These are phyloP conservation scores for Psittacula cyanocephala DNA, from an alignment of 2,113 vertebrate genomes.

Conservation along the genomic window DNA sequence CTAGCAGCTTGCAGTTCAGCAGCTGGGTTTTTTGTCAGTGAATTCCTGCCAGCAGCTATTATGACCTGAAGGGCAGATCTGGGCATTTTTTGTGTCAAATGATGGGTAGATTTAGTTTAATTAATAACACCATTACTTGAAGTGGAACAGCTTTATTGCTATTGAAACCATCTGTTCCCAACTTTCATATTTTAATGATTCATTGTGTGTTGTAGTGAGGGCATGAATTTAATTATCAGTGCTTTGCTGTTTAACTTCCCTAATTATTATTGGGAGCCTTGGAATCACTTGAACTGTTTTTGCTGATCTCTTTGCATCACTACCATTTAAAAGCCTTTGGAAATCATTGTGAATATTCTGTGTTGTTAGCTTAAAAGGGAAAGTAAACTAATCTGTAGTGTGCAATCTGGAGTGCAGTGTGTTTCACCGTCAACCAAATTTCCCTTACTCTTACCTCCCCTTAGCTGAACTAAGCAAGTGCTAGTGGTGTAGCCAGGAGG, in stretches of 20 bases:
- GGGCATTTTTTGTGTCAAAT: neutral
- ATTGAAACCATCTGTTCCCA: conserved; percentile 62
- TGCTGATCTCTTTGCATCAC: conserved; percentile 14
- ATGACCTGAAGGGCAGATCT: neutral
- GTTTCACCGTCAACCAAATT: neutral
- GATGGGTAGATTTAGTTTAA: conserved; percentile 23
- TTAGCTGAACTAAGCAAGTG: neutral
- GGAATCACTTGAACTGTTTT: neutral
- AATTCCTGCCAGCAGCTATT: neutral
- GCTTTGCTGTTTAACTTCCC: conserved; percentile 30
- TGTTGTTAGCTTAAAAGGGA: neutral
- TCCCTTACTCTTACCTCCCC: neutral
- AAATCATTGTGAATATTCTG: neutral
- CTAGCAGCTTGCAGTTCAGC: neutral
- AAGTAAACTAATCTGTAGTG: neutral
- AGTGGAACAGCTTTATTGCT: conserved; percentile 54
- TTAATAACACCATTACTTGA: conserved; percentile 16
- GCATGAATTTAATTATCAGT: conserved; percentile 43
- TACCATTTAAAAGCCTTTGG: neutral
- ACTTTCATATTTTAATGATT: conserved; percentile 59
- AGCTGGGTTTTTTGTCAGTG: neutral
- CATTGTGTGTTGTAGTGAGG: conserved; percentile 11
- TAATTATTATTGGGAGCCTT: conserved; percentile 41
- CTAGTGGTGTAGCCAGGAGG: neutral
- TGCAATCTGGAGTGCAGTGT: neutral